Evolutionary conservation across 2,888 invertebrate species (phyloP), one percentile per base, ranked within the genome.

Genomic region (Agelastica alni): DNA sequence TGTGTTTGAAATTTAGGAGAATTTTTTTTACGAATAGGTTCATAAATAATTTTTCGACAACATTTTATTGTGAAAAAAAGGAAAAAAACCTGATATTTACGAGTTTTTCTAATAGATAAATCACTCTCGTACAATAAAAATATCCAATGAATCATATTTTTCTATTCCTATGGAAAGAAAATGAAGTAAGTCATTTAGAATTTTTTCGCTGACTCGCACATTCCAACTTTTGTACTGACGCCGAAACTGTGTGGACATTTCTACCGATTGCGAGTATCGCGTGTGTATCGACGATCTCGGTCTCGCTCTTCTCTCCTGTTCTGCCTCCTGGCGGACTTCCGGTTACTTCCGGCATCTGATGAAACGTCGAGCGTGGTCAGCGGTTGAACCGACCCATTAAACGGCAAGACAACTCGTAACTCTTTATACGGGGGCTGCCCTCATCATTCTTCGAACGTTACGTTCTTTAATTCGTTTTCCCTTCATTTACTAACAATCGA

Each of bases 301-400:
- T 28, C 53, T 14, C 34, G 18, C 20, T 43, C 37, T 12, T 16
- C 16, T 17, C 31, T 13, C 28, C 9, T 12, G 34, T 18, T 62
- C 59, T 53, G 17, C 46, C 46, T 37, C 55, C 58, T 58, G 65
- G 53, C 58, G 60, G 66, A 60, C 53, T 65, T 66, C 58, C 63
- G 66, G 64, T 57, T 52, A 54, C 59, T 62, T 63, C 65, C 66
- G 62, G 51, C 53, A 54, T 54, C 59, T 63, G 66, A 65, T 62
- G 58, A 59, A 61, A 61, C 62, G 58, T 59, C 64, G 66, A 60
- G 64, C 60, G 61, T 46, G 46, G 68, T 69, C 68, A 66, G 68
- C 67, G 69, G 68, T 70, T 65, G 65, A 60, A 59, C 60, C 58
- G 57, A 56, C 55, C 65, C 62, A 64, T 66, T 66, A 65, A 61